phyloP scores from a whole-genome alignment of 2,888 invertebrate genomes.

The Cylindroiulus punctatus region DNA sequence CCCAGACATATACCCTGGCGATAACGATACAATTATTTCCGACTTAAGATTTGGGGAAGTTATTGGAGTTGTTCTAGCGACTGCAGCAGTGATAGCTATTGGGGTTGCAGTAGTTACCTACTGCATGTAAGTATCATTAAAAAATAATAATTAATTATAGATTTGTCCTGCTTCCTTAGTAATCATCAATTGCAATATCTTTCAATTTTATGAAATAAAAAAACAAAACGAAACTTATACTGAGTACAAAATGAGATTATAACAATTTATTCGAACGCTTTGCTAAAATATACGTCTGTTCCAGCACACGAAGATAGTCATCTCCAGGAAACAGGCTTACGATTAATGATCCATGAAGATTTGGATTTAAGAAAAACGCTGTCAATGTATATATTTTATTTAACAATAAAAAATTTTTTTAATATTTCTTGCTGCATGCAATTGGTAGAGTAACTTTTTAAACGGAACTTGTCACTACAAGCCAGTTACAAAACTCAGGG shows the following conservation, averaged over 20 bases:
- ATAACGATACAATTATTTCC: not conserved
- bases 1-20: not conserved
- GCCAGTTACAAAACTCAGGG: too few species aligned
- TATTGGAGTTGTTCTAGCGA: not conserved
- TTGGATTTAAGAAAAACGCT: not conserved
- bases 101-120: not conserved
- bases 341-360: not conserved
- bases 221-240: too few species aligned
- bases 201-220: too few species aligned
- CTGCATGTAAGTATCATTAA: not conserved
- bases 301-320: slow-evolving; percentile 1
- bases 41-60: slow-evolving; percentile 26
- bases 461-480: not conserved
- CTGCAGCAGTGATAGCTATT: not conserved
- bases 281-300: not conserved
- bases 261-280: too few species aligned
- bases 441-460: not conserved
- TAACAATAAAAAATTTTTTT: not conserved
- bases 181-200: too few species aligned
- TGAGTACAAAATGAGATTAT: too few species aligned
- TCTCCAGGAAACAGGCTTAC: not conserved
- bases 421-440: not conserved
- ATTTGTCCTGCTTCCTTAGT: too few species aligned
- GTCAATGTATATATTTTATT: slow-evolving; percentile 15
- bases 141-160: too few species aligned